Conservation (phyloP, 1,140 invertebrate species). For the Halesus radiatus region DNA sequence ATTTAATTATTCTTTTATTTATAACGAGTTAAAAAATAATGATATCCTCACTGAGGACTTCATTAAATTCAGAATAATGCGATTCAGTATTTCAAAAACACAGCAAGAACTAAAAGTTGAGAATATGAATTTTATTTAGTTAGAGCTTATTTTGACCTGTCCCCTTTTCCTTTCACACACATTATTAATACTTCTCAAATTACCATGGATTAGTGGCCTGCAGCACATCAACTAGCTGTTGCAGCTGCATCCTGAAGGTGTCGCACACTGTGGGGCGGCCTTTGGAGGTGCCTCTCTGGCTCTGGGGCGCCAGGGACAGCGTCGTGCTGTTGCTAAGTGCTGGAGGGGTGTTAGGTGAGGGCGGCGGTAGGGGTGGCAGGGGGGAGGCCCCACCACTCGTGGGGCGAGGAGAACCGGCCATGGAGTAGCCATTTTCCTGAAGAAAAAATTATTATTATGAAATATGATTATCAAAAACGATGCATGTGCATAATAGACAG, state of each 20-base stretch:
- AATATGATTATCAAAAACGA: neutral
- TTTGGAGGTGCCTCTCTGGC: slow-evolving; percentile 89
- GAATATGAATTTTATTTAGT: too few species aligned
- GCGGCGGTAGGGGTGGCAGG: slow-evolving; percentile 27
- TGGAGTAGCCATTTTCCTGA: slow-evolving; percentile 48
- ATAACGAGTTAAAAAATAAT: too few species aligned
- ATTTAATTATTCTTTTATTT: too few species aligned
- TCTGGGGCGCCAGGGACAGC: slow-evolving; percentile 67
- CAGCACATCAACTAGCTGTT: slow-evolving; percentile 91
- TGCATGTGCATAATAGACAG: too few species aligned
- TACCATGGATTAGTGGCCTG: slow-evolving; percentile 94
- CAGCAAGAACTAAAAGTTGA: too few species aligned
- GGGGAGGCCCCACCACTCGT: slow-evolving; percentile 26
- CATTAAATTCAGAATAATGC: too few species aligned
- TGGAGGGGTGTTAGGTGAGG: slow-evolving; percentile 35
- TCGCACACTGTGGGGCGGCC: slow-evolving; percentile 94
- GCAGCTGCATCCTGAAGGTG: slow-evolving; percentile 91
- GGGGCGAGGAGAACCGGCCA: slow-evolving; percentile 47
- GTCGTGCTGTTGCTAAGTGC: neutral
- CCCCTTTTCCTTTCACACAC: too few species aligned
- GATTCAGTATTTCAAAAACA: too few species aligned
- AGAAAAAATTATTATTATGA: slow-evolving; percentile 10
- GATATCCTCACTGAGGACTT: too few species aligned
- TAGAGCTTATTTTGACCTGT: too few species aligned
- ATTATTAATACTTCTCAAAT: neutral